A percentile compares a stretch with the other conserved stretches of the same genome.
phyloP scores from a whole-genome alignment of 2,113 vertebrate species.

The Mystacornis crossleyi region DNA sequence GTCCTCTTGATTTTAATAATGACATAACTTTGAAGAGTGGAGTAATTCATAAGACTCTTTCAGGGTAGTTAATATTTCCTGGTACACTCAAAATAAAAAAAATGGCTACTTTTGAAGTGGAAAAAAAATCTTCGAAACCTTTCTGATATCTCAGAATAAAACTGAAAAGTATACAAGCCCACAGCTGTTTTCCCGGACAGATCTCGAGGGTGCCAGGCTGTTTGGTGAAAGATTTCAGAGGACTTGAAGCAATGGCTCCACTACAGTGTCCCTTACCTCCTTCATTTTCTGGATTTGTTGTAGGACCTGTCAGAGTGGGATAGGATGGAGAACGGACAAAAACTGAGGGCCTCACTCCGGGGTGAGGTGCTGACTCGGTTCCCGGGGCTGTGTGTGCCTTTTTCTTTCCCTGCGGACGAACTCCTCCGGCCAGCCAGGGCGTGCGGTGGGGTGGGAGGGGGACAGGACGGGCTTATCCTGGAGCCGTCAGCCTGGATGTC shows the following conservation, averaged over 20 bases:
- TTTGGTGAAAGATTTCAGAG: background rate
- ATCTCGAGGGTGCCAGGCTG: background rate
- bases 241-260: fast-evolving
- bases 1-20: background rate
- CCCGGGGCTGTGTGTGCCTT: fast-evolving
- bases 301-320: background rate
- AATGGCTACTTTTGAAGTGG: background rate
- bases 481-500: background rate
- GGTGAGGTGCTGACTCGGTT: fast-evolving
- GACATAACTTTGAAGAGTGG: background rate
- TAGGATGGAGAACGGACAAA: background rate
- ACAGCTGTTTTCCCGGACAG: background rate
- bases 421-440: background rate
- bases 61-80: background rate
- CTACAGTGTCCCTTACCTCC: fast-evolving
- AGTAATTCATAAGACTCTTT: background rate
- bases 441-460: background rate
- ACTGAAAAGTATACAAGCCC: background rate
- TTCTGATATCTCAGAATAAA: background rate
- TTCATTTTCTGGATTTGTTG: background rate
- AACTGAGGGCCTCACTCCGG: fast-evolving
- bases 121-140: background rate
- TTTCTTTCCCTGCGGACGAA: fast-evolving
- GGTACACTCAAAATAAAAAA: background rate
- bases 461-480: background rate